Percentiles rank a stretch among this genome's conserved stretches.
These are phyloP conservation scores for Melieria picta DNA, from an alignment of 2,888 invertebrate genomes.

Conservation along the genomic window DNA sequence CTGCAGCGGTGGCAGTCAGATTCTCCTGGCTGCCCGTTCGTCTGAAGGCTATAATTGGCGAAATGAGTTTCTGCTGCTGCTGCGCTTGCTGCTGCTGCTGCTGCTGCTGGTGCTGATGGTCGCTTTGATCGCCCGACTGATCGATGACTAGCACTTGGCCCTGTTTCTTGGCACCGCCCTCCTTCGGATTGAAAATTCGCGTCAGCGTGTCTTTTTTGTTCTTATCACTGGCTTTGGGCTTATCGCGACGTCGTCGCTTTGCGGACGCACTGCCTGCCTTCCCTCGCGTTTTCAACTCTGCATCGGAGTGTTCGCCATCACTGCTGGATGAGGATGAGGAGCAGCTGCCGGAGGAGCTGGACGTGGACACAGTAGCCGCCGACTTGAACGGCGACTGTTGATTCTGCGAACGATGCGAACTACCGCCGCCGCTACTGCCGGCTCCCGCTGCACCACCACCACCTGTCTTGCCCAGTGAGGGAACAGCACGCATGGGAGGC, in stretches of 20 bases:
- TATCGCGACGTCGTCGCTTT: slow-evolving; percentile 50
- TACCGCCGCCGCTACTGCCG: slow-evolving; percentile 32
- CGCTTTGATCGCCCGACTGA: slow-evolving; percentile 67
- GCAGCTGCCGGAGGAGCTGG: slow-evolving; percentile 43
- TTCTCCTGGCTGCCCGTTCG: slow-evolving; percentile 46
- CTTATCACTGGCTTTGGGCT: slow-evolving; percentile 70
- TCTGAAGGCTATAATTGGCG: slow-evolving; percentile 47
- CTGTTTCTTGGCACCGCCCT: slow-evolving; percentile 77
- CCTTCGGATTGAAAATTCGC: slow-evolving; percentile 77
- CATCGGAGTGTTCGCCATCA: slow-evolving; percentile 49
- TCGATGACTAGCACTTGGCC: slow-evolving; percentile 80
- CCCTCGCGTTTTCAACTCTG: slow-evolving; percentile 32
- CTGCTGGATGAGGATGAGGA: slow-evolving; percentile 41
- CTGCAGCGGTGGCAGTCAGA: slow-evolving; percentile 26
- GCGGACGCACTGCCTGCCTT: slow-evolving; percentile 4
- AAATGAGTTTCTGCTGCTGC: slow-evolving; percentile 42
- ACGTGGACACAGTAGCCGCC: slow-evolving; percentile 39
- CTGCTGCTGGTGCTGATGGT: slow-evolving; percentile 53
- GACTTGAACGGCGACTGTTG: slow-evolving; percentile 49
- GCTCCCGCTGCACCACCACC: neutral
- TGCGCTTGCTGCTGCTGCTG: no score
- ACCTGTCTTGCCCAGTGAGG: neutral
- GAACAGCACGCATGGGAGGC: slow-evolving; percentile 8
- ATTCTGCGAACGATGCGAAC: slow-evolving; percentile 42
- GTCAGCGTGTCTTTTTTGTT: slow-evolving; percentile 77